Evolutionary conservation across 2,888 invertebrate species (phyloP), one percentile per base, ranked within the genome.

Genomic region (Pseudococcus jackbeardsleyi): DNA sequence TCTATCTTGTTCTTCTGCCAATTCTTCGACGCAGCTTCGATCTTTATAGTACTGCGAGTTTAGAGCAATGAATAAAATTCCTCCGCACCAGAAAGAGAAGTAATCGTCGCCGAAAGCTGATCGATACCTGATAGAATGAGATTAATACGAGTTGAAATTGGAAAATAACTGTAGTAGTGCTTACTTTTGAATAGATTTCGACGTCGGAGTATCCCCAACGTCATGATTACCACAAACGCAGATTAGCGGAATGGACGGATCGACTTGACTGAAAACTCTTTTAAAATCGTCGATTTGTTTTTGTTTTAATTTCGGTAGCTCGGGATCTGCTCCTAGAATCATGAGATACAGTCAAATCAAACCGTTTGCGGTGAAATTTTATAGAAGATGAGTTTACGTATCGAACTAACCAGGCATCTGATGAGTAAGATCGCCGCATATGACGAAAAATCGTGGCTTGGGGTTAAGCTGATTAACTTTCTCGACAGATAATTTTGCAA

Each of bases 211-310:
- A 90, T 93, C 91, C 12, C 93, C 93, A 46, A 93, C 90, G 90
- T 93, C 93, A 90, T 93, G 93, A 90, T 93, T 93, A 5, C 93
- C 93, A 90, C 92, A 92, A 15, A 93, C 92, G 90, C 92, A 93
- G 54, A 93, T 91, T 85, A 93, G 90, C 54, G 92, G 92, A 84
- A 93, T 92, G 3, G 91, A 91, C 6, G 91, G 90, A 89, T 92
- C 90, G 15, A 93, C 89, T 46, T 91, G 91, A 15, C 90, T 89
- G 88, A 92, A 92, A 12, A 91, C 90, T 42, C 90, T 90, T 89
- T 90, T 90, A 85, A 92, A 92, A 89, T 92, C 92, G 19, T 89
- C 89, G 88, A 92, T 91, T 90, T 93, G 93, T 46, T 89, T 89
- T n/a, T 90, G 89, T 86, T 92, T 90, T 8, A 90, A 85, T 26